Evolutionary conservation across 2,113 vertebrate species (phyloP).

Genomic region (Isichthys henryi): DNA sequence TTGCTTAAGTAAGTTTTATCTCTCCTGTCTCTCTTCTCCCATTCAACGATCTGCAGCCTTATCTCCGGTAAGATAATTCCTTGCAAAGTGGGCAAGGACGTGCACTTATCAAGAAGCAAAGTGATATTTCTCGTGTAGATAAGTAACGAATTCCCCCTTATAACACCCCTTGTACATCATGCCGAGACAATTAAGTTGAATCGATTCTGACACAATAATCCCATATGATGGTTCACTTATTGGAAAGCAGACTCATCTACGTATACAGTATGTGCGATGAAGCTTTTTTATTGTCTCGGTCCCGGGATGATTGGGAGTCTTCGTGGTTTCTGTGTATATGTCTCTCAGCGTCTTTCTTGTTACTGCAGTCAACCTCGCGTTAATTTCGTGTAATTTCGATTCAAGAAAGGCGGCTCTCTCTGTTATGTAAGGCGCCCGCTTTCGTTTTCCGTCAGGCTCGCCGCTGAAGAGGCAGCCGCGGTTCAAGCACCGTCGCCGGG

Average conservation of each 20-base stretch:
- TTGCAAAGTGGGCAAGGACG: neutral
- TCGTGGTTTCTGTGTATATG: neutral
- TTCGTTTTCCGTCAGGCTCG: slow-evolving; percentile 15
- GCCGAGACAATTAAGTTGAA: neutral
- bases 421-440: slow-evolving; percentile 25
- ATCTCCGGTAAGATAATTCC: neutral
- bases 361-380: neutral
- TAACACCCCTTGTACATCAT: neutral
- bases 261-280: neutral
- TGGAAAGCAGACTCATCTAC: neutral
- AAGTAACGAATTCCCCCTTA: neutral
- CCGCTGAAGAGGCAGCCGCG: neutral
- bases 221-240: neutral
- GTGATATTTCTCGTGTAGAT: neutral
- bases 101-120: neutral
- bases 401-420: slow-evolving; percentile 24
- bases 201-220: neutral
- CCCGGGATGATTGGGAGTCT: neutral
- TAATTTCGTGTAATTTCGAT: slow-evolving; percentile 20
- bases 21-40: neutral
- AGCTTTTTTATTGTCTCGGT: neutral
- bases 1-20: neutral
- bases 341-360: slow-evolving; percentile 4
- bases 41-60: neutral
- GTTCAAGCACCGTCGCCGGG: neutral